These are phyloP conservation scores for Agonopterix heracliana DNA, from an alignment of 2,888 invertebrate species.

Conservation along the genomic window DNA sequence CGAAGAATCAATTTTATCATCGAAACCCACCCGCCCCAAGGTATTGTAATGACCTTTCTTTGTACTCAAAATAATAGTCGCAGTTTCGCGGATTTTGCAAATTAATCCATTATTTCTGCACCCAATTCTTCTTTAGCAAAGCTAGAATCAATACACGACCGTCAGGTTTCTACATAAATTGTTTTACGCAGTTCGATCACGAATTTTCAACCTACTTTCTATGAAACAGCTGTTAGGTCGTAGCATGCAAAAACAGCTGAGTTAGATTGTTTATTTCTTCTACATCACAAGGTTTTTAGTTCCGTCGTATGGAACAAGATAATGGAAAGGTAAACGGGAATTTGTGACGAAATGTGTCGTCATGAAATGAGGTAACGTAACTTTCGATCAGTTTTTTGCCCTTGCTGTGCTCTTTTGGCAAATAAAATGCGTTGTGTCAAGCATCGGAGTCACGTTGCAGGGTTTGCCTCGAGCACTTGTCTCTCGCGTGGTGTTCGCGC, in stretches of 20 bases:
- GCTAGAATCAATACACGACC: not conserved
- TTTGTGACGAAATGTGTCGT: not conserved
- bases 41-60: slow-evolving; percentile 45
- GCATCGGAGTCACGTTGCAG: too few species aligned
- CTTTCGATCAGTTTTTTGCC: not conserved
- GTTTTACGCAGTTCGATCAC: slow-evolving; percentile 8
- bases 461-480: too few species aligned
- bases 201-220: slow-evolving; percentile 6
- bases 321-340: not conserved
- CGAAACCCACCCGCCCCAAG: slow-evolving; percentile 9
- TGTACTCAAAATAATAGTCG: slow-evolving; percentile 37
- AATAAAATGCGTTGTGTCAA: not conserved
- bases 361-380: not conserved
- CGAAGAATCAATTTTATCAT: not conserved
- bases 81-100: not conserved
- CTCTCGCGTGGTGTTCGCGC: too few species aligned
- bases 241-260: slow-evolving; percentile 10
- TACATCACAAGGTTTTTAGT: not conserved
- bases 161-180: slow-evolving; percentile 2
- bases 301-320: not conserved
- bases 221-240: slow-evolving; percentile 11
- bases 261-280: slow-evolving; percentile 7
- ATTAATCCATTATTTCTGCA: not conserved
- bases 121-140: not conserved
- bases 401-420: not conserved